These are phyloP conservation scores for Pseudeuparius sepicola DNA, from an alignment of 2,888 invertebrate species.

Conservation along the genomic window DNA sequence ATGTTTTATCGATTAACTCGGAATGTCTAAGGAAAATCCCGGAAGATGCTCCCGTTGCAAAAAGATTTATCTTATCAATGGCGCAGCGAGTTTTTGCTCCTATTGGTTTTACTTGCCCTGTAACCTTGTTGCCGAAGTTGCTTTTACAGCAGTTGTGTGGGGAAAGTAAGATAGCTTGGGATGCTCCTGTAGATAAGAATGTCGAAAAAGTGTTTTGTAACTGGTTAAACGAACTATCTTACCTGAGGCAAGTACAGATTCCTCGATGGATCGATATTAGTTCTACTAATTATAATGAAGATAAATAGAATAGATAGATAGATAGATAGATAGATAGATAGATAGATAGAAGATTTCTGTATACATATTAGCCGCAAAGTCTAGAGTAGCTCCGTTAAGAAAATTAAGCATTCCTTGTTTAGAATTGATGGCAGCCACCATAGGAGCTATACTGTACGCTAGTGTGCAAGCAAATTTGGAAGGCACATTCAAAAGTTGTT, in stretches of 20 bases:
- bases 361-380: conserved; percentile 15
- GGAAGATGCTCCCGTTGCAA: conserved; percentile 7
- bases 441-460: conserved; percentile 14
- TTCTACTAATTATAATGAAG: too few species aligned
- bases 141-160: conserved; percentile 17
- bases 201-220: conserved; percentile 3
- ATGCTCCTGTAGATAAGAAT: conserved; percentile 4
- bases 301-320: too few species aligned
- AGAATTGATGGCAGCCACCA: conserved; percentile 16
- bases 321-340: too few species aligned
- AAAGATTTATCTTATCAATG: conserved; percentile 12
- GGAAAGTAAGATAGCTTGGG: conserved; percentile 15
- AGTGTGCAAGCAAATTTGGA: conserved; percentile 8
- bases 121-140: conserved; percentile 16
- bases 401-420: conserved; percentile 18
- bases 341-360: conserved; percentile 13
- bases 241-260: conserved; percentile 12
- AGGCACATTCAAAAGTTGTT: conserved; percentile 8
- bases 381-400: conserved; percentile 14
- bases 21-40: conserved; percentile 6
- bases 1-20: conserved; percentile 12
- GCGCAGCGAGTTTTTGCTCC: conserved; percentile 15
- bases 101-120: conserved; percentile 16
- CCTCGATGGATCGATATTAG: conserved; percentile 15
- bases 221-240: conserved; percentile 13